Evolutionary conservation across 2,113 vertebrate species (phyloP), one percentile per base, ranked within the genome.

Genomic region (Nematolebias whitei): DNA sequence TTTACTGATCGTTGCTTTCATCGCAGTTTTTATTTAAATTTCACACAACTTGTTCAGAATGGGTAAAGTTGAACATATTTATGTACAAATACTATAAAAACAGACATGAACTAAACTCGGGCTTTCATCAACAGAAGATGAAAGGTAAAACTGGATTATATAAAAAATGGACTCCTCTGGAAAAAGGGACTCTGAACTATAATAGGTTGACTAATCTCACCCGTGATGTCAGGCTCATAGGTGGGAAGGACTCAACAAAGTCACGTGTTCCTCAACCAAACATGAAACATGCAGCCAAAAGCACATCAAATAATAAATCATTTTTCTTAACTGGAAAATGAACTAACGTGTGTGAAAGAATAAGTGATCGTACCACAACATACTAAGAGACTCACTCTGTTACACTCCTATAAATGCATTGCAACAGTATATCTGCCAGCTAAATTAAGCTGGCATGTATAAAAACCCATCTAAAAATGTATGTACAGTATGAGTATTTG

Each of bases 181-280:
- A 58, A 82, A 56, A 69, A 76, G 72, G 57, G 44, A 29, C 63
- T 56, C 44, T 72, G 80, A 85, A 86, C 68, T 81, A 59, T 61
- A 73, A 80, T 35, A 60, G 66, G 76, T 87, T 89, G 79, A 90
- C 92, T 87, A 79, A 86, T 82, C 86, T 76, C 75, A 49, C 69
- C 88, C 75, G 63, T 73, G 58, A 90, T 79, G 79, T 80, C 71
- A 76, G 66, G 79, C 83, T 85, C 80, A 89, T 89, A 89, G 90
- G 90, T 60, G 29, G 58, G 57, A 68, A 29, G 68, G 65, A 74
- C 72, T 79, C 77, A 74, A 82, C 53, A 50, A 57, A 39, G 78
- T 86, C 59, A 83, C 84, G 74, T 77, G 64, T 79, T 80, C 65
- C 16, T 55, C 57, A 15, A 41, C 53, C 39, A 78, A 55, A 61